Percentiles rank a stretch among this genome's conserved stretches.
phyloP scores from a whole-genome alignment of 2,888 invertebrate genomes.

The Erebia ligea region DNA sequence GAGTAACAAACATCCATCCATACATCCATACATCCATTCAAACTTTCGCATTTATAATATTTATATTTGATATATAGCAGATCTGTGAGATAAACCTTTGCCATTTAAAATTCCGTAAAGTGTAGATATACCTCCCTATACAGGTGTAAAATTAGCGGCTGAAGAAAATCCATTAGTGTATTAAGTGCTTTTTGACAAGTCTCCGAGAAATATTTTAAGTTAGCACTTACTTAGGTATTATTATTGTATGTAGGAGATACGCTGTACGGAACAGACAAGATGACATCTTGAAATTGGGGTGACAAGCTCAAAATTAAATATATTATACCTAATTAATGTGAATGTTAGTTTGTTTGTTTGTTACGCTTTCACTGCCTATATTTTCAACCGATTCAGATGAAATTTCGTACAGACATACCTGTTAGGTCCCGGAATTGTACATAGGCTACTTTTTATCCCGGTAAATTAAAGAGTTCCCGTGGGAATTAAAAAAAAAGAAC shows the following conservation, averaged over 20 bases:
- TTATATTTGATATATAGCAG: no score
- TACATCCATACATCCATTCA: no score
- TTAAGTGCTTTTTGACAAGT: constrained; percentile 20
- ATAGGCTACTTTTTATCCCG: not conserved
- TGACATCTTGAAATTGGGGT: not conserved
- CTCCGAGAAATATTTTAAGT: constrained; percentile 17
- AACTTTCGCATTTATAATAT: no score
- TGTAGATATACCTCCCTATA: not conserved
- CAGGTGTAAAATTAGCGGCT: constrained; percentile 18
- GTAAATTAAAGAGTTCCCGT: no score
- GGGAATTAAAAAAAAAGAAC: no score
- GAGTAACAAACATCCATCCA: no score
- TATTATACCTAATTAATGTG: no score
- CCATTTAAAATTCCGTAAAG: not conserved
- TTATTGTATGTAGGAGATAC: not conserved
- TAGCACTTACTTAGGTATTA: not conserved
- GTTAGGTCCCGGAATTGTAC: not conserved
- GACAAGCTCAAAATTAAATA: not conserved
- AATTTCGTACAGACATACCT: no score
- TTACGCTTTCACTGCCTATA: no score
- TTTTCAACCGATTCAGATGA: no score
- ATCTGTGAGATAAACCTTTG: constrained; percentile 3
- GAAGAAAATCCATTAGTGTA: constrained; percentile 18
- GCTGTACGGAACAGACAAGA: not conserved
- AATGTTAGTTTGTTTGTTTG: no score